Evolutionary conservation across 2,113 vertebrate species (phyloP), one percentile per base, ranked within the genome.

Genomic region (Dinomys branickii): DNA sequence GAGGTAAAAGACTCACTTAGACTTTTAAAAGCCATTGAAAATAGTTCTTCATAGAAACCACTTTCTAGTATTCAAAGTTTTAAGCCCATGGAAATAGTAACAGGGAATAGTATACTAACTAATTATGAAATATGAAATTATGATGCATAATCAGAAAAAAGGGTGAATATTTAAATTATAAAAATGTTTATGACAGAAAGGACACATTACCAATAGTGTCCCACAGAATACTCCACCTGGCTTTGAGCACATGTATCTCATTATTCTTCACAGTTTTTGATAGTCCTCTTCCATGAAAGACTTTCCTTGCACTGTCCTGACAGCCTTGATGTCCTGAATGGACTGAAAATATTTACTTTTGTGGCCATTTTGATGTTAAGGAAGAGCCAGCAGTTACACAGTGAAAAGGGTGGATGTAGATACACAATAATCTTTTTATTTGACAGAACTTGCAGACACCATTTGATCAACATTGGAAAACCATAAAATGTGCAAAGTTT

Each of bases 21-120:
- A 89, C 85, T 91, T 94, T 94, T 90, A 85, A 95, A 95, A 97
- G n/a, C 54, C 52, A 44, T 38, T 96, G 86, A 95, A 94, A 97
- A 82, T 58, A 77, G 7, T 91, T 86, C 30, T 85, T 92, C 28
- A 95, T 65, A 86, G 38, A 94, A 96, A 89, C 58, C 58, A 47
- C 67, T 88, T 50, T 88, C 3, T 19, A 38, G 47, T 52, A 85
- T 93, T 93, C 41, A 93, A 87, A 65, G 44, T n/a, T 83, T 83
- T 88, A 84, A 94, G 20, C 65, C 30, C 81, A 4, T 78, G 30
- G 47, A 96, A 91, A 95, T 16, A 85, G 33, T 83, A 67, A 75
- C 6, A 85, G 7, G 71, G 30, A 16, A 33, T 82, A 65, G 88
- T 85, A 41, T 54, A 77, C 69, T 95, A 95, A 90, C 38, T 90